phyloP scores from a whole-genome alignment of 2,888 invertebrate species.

The Drosophila siamana region DNA sequence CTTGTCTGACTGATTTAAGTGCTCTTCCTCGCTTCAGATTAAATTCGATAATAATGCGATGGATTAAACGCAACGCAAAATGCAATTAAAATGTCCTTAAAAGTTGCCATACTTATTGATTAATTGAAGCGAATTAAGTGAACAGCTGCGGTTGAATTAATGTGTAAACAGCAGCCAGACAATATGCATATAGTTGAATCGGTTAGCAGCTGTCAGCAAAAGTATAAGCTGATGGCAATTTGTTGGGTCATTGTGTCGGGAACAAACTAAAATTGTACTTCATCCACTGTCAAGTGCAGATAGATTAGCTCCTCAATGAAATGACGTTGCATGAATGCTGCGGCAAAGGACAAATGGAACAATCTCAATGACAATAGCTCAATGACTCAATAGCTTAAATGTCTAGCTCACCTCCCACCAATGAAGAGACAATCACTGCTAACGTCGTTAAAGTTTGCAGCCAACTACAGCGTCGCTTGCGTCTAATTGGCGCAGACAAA shows the following conservation, averaged over 20 bases:
- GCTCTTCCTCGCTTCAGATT: neutral
- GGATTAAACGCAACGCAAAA: slow-evolving; percentile 5
- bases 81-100: slow-evolving; percentile 28
- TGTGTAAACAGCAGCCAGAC: slow-evolving; percentile 9
- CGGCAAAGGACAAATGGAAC: neutral
- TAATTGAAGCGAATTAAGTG: slow-evolving; percentile 16
- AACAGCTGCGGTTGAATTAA: slow-evolving; percentile 11
- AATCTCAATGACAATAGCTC: no score
- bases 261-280: slow-evolving; percentile 2
- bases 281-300: slow-evolving; percentile 4
- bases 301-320: slow-evolving; percentile 11
- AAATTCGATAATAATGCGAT: slow-evolving; percentile 4
- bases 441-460: neutral
- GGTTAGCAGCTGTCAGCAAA: neutral
- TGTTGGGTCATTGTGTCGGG: neutral
- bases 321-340: slow-evolving; percentile 38
- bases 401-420: slow-evolving; percentile 40
- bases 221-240: neutral
- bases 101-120: slow-evolving; percentile 24
- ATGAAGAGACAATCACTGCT: slow-evolving; percentile 3
- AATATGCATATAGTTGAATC: neutral
- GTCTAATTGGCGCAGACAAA: neutral
- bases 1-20: slow-evolving; percentile 18
- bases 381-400: no score
- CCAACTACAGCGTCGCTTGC: neutral